Percentiles rank a stretch among this genome's conserved stretches.
Conservation (phyloP, 2,113 vertebrate species). For the Xenopus laevis region DNA sequence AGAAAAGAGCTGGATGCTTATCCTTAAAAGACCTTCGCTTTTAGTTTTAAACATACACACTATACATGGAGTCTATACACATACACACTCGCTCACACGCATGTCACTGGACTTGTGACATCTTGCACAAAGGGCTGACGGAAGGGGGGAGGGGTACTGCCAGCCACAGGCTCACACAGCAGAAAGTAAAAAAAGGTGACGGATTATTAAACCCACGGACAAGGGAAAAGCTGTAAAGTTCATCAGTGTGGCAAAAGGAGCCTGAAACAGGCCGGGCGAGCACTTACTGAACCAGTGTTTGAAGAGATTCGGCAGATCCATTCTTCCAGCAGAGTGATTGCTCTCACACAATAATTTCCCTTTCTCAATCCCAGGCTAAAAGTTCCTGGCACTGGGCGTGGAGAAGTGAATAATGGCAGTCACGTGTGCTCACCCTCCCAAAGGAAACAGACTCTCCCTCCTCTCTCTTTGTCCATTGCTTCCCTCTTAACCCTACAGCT, state of each 20-base stretch:
- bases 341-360: conserved; percentile 2
- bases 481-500: conserved; percentile 23
- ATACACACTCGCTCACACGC: too few species aligned
- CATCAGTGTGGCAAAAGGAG: neutral
- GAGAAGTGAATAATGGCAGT: conserved; percentile 20
- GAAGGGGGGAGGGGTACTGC: neutral
- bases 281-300: conserved; percentile 47
- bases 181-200: neutral
- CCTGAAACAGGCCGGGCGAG: neutral
- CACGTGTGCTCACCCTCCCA: conserved; percentile 29
- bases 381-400: conserved; percentile 29
- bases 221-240: neutral
- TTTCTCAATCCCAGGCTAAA: conserved; percentile 9
- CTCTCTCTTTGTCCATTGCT: conserved; percentile 1
- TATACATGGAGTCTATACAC: too few species aligned
- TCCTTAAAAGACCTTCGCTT: too few species aligned
- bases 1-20: too few species aligned
- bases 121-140: neutral
- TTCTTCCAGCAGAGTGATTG: conserved; percentile 1
- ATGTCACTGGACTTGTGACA: neutral
- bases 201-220: neutral
- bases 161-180: neutral
- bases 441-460: conserved; percentile 3
- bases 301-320: conserved; percentile 43
- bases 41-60: too few species aligned